Evolutionary conservation across 2,797 vertebrate species (phyloP).

Genomic region (Naso thynnoides): DNA sequence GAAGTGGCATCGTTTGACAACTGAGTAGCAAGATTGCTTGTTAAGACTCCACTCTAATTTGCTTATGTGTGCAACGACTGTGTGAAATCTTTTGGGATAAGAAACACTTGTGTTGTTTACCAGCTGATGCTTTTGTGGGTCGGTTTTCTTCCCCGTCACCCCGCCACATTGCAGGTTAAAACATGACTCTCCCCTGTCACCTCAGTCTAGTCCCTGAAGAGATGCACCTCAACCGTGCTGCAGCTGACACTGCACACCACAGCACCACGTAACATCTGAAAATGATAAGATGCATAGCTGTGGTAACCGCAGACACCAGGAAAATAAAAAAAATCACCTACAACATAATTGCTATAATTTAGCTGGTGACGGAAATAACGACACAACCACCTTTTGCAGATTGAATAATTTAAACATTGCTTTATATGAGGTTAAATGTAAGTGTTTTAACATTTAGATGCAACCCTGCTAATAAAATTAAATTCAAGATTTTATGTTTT

Average conservation of each 20-base stretch:
- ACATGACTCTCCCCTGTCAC: conserved; percentile 59
- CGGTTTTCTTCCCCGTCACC: conserved; percentile 43
- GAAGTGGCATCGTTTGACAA: conserved; percentile 68
- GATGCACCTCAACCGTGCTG: conserved; percentile 31
- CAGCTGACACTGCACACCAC: conserved; percentile 43
- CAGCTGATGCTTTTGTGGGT: conserved; percentile 57
- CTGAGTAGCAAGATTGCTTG: conserved; percentile 69
- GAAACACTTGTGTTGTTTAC: conserved; percentile 79
- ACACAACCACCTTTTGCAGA: neutral
- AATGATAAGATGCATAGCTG: neutral
- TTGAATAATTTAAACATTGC: neutral
- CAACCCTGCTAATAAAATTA: conserved; percentile 3
- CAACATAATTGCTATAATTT: neutral
- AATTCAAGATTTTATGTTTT: conserved; percentile 23
- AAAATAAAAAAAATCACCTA: conserved; percentile 17
- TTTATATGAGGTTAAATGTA: conserved; percentile 1
- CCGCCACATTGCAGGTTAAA: conserved; percentile 68
- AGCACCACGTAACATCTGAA: conserved; percentile 8
- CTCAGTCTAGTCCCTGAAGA: conserved; percentile 47
- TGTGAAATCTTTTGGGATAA: conserved; percentile 66
- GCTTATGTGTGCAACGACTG: conserved; percentile 68
- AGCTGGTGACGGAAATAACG: neutral
- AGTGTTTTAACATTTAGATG: conserved; percentile 7
- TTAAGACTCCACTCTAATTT: conserved; percentile 80
- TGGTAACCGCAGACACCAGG: conserved; percentile 27